Evolutionary conservation across 2,113 vertebrate genomes (phyloP).

Genomic region (Nothocercus julius): DNA sequence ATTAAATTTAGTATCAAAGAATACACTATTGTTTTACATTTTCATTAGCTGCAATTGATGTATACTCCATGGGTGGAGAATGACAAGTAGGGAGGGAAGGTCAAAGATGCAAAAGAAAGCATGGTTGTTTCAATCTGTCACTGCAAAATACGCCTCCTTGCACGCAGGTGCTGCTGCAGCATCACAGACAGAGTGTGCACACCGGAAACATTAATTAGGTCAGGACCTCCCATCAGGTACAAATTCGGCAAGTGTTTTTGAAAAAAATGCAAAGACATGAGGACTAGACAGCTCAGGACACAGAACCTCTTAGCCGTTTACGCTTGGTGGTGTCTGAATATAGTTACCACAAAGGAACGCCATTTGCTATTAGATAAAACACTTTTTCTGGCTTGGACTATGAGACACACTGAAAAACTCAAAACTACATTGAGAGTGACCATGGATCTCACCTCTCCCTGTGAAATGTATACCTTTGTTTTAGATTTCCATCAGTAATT

Average conservation of each 20-base stretch:
- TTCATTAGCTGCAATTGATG: not conserved
- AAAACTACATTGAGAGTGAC: not conserved
- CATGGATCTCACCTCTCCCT: not conserved
- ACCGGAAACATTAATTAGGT: not conserved
- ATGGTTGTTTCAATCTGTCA: not conserved
- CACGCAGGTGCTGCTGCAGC: not conserved
- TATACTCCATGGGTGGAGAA: not conserved
- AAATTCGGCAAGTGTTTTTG: not conserved
- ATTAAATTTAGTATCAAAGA: not conserved
- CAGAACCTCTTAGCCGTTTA: not conserved
- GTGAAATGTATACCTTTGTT: not conserved
- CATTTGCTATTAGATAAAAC: not conserved
- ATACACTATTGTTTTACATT: not conserved
- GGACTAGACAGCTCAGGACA: not conserved
- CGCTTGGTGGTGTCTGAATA: not conserved
- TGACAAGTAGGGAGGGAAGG: not conserved
- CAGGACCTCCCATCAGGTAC: not conserved
- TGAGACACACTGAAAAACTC: not conserved
- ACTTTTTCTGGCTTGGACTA: not conserved
- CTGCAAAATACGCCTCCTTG: not conserved
- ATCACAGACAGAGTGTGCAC: not conserved
- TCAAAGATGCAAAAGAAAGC: not conserved
- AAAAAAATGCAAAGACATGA: not conserved
- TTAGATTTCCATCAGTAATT: not conserved
- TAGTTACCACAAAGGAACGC: not conserved